Conservation (phyloP, 2,888 invertebrate genomes). For the Drosophila koepferae region DNA sequence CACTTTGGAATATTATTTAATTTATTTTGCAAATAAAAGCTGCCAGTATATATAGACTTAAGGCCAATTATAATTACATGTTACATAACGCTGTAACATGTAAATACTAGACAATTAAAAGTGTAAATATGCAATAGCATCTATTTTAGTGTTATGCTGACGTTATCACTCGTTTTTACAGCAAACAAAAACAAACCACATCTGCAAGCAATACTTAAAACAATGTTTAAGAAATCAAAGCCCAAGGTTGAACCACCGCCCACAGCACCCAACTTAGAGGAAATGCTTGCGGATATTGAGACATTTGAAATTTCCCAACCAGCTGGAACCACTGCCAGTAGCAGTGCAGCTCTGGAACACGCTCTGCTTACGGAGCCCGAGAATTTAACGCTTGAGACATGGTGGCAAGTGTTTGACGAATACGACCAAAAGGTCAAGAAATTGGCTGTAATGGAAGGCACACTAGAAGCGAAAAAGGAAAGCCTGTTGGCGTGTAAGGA, state of each 20-base stretch:
- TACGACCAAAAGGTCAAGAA: conserved; percentile 81
- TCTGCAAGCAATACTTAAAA: conserved; percentile 21
- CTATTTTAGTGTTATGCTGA: conserved; percentile 13
- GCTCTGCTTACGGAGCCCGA: conserved; percentile 57
- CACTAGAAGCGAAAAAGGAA: conserved; percentile 71
- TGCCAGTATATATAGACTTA: not conserved
- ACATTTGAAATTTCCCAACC: conserved; percentile 76
- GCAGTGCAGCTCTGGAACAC: conserved; percentile 42
- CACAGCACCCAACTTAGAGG: conserved; percentile 74
- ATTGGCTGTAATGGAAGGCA: conserved; percentile 70
- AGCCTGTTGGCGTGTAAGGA: conserved; percentile 73
- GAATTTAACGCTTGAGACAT: conserved; percentile 64
- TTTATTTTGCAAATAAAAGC: not conserved
- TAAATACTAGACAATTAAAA: not conserved
- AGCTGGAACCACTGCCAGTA: conserved; percentile 2
- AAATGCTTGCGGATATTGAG: conserved; percentile 82
- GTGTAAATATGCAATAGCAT: not conserved
- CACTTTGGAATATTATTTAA: not conserved
- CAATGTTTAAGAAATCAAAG: conserved; percentile 77
- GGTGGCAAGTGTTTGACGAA: conserved; percentile 84
- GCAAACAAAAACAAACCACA: not conserved
- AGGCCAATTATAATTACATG: not conserved
- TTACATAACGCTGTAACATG: not conserved
- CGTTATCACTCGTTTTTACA: conserved; percentile 21
- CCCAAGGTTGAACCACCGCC: conserved; percentile 71